Base-by-base conservation (phyloP, 2,113 vertebrate species). In the Neogobius melanostomus region DNA sequence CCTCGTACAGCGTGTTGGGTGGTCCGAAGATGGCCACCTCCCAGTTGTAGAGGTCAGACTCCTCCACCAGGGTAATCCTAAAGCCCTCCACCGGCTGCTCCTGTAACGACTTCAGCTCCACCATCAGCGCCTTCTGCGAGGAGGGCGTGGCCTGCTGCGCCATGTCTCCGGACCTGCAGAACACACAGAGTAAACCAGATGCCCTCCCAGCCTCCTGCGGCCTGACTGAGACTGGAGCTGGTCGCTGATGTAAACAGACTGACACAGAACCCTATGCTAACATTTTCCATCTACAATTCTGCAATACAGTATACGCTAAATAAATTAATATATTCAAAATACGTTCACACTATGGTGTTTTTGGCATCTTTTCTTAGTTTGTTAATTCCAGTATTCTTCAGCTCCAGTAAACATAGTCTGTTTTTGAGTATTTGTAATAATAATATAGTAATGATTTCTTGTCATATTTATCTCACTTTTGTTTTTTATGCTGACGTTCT, bases 81-180 rank as follows among this genome's bases (percentile, higher is more conserved):
- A 97, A 99, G 52, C 95, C 96, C 72, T 98, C 97, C 42, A 98
- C 96, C 1, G 96, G 96, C 77, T 98, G 95, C 90, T 97, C 95
- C 91, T 96, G 95, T 75, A 97, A 91, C 64, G 95, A 96, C 89
- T 99, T 98, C 72, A 96, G 91, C 93, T 98, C 96, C 85, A 98
- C 93, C 97, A 98, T 96, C 86, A 97, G 90, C 83, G 97, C 96
- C 86, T 98, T 98, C 91, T 97, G 96, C 8, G 96, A 98, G 85
- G 95, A 96, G 75, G 96, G 96, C 93, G 96, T 97, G 86, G 96
- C 94, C 92, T 98, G 96, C 92, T 98, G 96, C 87, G 97, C 97
- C 95, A 96, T 96, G 88, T 80, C 83, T 82, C 82, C 87, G 80
- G 75, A 79, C 69, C 60, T 51, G 36, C 48, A 12, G 16, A 1